phyloP scores from a whole-genome alignment of 2,797 vertebrate genomes.

The Meriones psammophilus region DNA sequence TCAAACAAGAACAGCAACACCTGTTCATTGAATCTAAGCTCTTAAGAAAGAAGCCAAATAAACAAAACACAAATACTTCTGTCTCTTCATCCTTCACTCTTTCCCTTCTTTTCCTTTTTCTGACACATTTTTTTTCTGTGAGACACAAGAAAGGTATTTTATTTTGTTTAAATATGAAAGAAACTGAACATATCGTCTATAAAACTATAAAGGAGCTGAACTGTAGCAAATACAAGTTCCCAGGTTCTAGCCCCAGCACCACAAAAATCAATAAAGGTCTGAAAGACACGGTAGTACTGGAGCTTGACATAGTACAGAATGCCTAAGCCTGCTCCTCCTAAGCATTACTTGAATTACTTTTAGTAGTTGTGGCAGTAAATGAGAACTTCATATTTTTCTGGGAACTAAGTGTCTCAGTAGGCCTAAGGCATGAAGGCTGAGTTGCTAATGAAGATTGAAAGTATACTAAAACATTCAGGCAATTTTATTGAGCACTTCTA shows the following conservation, averaged over 20 bases:
- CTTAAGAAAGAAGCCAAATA: slow-evolving; percentile 50
- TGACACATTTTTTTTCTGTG: background rate
- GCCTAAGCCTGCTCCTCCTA: background rate
- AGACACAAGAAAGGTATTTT: background rate
- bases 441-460: slow-evolving; percentile 30
- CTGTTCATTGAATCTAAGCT: slow-evolving; percentile 14
- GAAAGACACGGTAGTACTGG: background rate
- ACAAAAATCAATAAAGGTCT: slow-evolving; percentile 30
- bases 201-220: background rate
- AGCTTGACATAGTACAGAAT: background rate
- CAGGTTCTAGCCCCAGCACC: background rate
- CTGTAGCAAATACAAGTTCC: background rate
- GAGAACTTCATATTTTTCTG: background rate
- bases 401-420: slow-evolving; percentile 35
- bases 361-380: background rate
- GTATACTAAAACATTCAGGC: slow-evolving; percentile 21
- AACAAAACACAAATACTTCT: background rate
- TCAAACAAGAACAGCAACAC: slow-evolving; percentile 27
- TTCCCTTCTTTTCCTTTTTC: background rate
- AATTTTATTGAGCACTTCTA: slow-evolving; percentile 22
- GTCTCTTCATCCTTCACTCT: background rate
- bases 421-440: slow-evolving; percentile 8
- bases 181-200: background rate
- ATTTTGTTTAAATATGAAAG: background rate
- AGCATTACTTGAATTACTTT: background rate